Conservation (phyloP, 2,797 vertebrate genomes). For the Picus viridis region DNA sequence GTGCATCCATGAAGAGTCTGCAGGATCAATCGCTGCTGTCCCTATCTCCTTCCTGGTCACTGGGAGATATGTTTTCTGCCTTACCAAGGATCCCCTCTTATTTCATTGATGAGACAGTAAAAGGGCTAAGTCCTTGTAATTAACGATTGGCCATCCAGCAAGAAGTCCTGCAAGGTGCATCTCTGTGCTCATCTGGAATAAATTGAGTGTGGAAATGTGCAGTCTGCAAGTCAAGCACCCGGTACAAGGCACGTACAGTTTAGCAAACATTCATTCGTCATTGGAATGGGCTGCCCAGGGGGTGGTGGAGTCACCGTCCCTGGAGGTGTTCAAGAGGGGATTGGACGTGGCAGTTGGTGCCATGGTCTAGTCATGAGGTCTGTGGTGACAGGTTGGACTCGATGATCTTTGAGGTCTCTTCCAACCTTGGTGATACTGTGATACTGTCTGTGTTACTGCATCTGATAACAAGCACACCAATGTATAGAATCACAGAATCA, state of each 20-base stretch:
- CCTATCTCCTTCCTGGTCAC: not conserved
- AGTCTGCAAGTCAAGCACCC: fast-evolving
- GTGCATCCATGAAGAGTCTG: not conserved
- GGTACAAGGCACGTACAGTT: fast-evolving
- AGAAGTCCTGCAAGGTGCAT: not conserved
- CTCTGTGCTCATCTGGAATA: not conserved
- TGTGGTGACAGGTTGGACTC: no score
- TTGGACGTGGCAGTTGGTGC: no score
- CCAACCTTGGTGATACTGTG: no score
- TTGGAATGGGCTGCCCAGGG: no score
- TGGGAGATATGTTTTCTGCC: not conserved
- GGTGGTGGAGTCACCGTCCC: no score
- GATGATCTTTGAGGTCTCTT: no score
- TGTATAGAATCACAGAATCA: no score
- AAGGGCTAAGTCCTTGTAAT: not conserved
- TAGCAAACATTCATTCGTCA: not conserved
- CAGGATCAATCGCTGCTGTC: not conserved
- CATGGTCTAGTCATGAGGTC: no score
- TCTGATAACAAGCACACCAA: no score
- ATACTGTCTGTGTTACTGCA: no score
- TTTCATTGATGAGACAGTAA: not conserved
- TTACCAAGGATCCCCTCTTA: not conserved
- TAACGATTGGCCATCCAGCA: not conserved
- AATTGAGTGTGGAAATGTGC: fast-evolving
- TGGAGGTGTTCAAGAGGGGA: no score